phyloP scores from a whole-genome alignment of 2,888 invertebrate species.

The Caenorhabditis wallacei region DNA sequence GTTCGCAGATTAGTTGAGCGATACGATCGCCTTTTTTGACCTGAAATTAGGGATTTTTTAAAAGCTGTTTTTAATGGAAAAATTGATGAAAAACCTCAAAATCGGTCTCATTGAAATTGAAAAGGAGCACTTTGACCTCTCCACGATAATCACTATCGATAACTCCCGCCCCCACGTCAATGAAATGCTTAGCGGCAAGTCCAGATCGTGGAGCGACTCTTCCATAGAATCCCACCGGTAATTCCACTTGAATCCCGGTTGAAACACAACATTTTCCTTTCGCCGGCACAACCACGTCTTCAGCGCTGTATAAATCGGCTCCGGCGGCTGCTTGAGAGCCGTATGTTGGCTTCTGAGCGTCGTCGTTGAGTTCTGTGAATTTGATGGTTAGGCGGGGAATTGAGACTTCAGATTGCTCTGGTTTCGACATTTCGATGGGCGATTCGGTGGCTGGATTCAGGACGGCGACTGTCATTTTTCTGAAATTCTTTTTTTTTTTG shows the following conservation, averaged over 20 bases:
- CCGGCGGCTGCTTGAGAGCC: conserved; percentile 87
- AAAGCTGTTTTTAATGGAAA: not conserved
- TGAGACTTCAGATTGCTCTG: too few species aligned
- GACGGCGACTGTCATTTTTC: conserved; percentile 20
- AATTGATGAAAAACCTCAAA: conserved; percentile 86
- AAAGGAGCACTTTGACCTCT: conserved; percentile 87
- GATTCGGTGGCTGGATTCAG: not conserved
- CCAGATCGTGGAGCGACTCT: conserved; percentile 83
- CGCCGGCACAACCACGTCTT: conserved; percentile 91
- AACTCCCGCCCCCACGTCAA: conserved; percentile 89
- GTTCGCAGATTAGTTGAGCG: conserved; percentile 97
- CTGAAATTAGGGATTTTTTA: conserved; percentile 63
- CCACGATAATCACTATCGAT: conserved; percentile 94
- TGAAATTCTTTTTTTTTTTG: too few species aligned
- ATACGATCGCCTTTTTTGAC: conserved; percentile 94
- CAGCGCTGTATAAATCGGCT: conserved; percentile 88
- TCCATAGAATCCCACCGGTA: conserved; percentile 88
- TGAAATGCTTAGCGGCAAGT: conserved; percentile 92
- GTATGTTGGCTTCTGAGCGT: conserved; percentile 91
- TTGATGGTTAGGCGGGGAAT: conserved; percentile 84
- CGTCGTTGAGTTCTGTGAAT: conserved; percentile 90
- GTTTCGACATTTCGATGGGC: too few species aligned
- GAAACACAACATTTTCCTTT: conserved; percentile 89
- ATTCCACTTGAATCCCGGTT: conserved; percentile 93
- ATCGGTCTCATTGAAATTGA: conserved; percentile 92